Base-by-base conservation (phyloP, 2,797 vertebrate species). In the Dendrocincla fuliginosa region DNA sequence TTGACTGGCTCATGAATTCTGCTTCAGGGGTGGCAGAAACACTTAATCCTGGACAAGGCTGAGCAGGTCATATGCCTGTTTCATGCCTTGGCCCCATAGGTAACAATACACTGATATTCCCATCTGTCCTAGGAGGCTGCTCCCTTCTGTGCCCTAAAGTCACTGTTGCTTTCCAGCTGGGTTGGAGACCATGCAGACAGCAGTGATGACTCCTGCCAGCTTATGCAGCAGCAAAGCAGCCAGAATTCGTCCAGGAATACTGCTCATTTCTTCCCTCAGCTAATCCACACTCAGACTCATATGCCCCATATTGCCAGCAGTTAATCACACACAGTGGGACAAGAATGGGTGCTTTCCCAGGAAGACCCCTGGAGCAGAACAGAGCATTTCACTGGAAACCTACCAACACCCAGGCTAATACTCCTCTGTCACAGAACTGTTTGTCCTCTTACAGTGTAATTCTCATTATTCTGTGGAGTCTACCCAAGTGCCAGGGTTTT, bases 261-360 rank as follows among this genome's bases (percentile, higher is more conserved):
- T 65, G 69, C 61, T 96, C 87, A 91, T 86, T 93, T 81, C 73
- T 95, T 94, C 91, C 90, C 73, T 70, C 57, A 84, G 42, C 65
- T 84, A 50, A 27, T 65, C 11, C 1, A 5, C 56, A 57, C 19
- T 81, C 69, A 68, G 73, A 85, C 33, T 95, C 91, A 85, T 68
- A 61, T 0, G 0, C 75, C 49, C 65, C 50, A 3, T 47, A 44
- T 44, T 3, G 1, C 39, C 5, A 16, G 42, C 1, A 1, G 63
- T 69, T 87, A 90, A 81, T 87, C 76, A 84, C 22, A 0, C 22
- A 19, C 28, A 33, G 3, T 16, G 94, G 79, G 83, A 65, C 60
- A 57, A 44, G 39, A 77, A 35, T 9, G 69, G 95, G 94, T 94
- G 20, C 57, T 96, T 97, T 96, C 94, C 95, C 91, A 65, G 91